Base-by-base conservation (phyloP, 2,888 invertebrate species). In the Sacculina carcini region DNA sequence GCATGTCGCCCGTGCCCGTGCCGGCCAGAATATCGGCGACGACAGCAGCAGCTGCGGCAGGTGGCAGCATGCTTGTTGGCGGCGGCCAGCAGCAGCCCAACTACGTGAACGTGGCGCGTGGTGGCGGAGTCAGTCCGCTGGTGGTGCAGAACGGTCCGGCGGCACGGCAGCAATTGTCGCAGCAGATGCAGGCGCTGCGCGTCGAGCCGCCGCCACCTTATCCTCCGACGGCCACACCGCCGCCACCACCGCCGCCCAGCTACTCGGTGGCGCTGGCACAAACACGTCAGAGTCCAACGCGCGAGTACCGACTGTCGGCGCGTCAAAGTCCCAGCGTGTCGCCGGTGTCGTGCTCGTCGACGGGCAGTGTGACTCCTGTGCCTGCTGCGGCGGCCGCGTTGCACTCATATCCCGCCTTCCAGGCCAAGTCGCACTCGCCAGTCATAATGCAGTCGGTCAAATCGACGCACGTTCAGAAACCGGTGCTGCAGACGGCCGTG, bases 381-480 rank as follows among this genome's bases (percentile, higher is more conserved):
- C 52, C 53, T 19, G 50, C 54, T 14, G 50, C 51, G 7, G 52
- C 58, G 9, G 79, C 83, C 56, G 83, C 87, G 4, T 69, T 82
- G 51, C 79, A 78, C 63, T 79, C 83, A 46, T 82, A 86, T 77
- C 78, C 79, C 52, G 81, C 84, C 51, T 71, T 81, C 48, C 89
- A 89, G 65, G 78, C 85, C 36, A 83, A 80, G 61, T 79, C 86
- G 21, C 87, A 87, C 62, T 81, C 86, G 48, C 87, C 89, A 7
- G 84, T 92, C 57, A 89, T 92, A 56, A 92, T 90, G 87, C 89
- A 90, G 65, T 85, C 87, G 29, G 92, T 92, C 19, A 86, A 86
- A 65, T 87, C 87, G 68, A 87, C 87, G 19, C 87, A 89, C 66
- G 59, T 87, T 36, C 87, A 87, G 63, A 92, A 90, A 64, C 92